A percentile compares a stretch with the other conserved stretches of the same genome.
Conservation (phyloP, 2,113 vertebrate genomes). For the Macaca nemestrina region DNA sequence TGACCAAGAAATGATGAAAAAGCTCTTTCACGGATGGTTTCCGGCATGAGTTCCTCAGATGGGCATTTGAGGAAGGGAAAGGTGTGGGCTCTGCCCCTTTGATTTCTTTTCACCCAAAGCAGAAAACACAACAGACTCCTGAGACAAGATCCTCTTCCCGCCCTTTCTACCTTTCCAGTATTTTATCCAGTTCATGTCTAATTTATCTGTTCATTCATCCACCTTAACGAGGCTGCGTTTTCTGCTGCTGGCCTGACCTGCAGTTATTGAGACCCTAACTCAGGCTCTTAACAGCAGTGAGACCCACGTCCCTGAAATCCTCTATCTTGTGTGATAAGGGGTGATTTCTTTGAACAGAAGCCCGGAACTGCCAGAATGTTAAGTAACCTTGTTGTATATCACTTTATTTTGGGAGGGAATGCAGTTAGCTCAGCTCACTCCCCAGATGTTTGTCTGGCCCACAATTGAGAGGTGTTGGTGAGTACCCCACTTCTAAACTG, state of each 20-base stretch:
- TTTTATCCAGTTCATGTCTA: neutral
- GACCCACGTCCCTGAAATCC: neutral
- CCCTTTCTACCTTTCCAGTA: neutral
- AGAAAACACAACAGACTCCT: rapidly evolving
- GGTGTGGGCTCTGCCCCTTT: neutral
- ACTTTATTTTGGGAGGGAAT: neutral
- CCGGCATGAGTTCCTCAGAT: neutral
- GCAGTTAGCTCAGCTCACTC: rapidly evolving
- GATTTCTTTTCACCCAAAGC: neutral
- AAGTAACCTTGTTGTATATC: neutral
- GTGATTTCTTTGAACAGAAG: neutral
- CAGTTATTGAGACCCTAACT: neutral
- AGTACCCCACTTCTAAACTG: neutral
- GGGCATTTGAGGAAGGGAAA: neutral
- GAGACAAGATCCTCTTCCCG: rapidly evolving
- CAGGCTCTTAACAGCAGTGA: neutral
- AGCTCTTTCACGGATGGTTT: neutral
- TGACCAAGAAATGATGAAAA: neutral
- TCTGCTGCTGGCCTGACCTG: neutral
- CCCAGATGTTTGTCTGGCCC: neutral
- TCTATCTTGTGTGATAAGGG: rapidly evolving
- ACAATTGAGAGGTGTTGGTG: neutral
- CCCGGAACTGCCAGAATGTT: rapidly evolving
- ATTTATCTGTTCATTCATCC: neutral
- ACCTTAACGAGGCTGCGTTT: neutral